A percentile compares a stretch with the other conserved stretches of the same genome.
Evolutionary conservation across 92 coral and sea anemone species (phyloP).

Genomic region (Galaxea fascicularis): DNA sequence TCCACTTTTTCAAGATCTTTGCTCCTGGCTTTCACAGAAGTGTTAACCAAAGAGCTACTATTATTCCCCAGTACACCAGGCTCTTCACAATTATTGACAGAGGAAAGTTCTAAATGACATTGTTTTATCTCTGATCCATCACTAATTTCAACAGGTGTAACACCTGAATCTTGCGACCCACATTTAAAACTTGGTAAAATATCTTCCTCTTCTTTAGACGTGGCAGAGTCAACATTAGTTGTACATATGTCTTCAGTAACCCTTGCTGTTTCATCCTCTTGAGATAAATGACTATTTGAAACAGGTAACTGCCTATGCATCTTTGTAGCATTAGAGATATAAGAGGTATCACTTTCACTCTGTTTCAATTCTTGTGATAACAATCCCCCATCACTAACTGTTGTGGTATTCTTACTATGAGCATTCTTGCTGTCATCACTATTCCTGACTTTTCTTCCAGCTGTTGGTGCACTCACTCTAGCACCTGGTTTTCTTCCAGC

Average conservation of each 20-base stretch:
- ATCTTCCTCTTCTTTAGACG: background rate
- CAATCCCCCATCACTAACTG: background rate
- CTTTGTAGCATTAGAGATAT: background rate
- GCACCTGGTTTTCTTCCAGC: conserved; percentile 33
- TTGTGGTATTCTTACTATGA: background rate
- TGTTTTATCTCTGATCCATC: background rate
- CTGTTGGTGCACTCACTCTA: background rate
- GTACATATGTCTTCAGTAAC: background rate
- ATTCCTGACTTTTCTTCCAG: background rate
- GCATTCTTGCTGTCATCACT: background rate
- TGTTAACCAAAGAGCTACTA: background rate
- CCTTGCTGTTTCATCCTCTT: background rate
- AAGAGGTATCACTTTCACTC: background rate
- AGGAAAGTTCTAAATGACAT: background rate
- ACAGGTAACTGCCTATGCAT: background rate
- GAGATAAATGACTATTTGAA: background rate
- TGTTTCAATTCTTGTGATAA: background rate
- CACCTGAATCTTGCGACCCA: background rate
- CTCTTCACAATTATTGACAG: background rate
- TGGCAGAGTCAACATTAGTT: background rate
- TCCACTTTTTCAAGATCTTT: background rate
- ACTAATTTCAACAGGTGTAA: conserved; percentile 6
- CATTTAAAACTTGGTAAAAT: background rate
- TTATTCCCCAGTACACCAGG: background rate
- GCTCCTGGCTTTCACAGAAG: background rate